Conservation (phyloP, 2,797 vertebrate genomes). For the Cossypha dichroa region DNA sequence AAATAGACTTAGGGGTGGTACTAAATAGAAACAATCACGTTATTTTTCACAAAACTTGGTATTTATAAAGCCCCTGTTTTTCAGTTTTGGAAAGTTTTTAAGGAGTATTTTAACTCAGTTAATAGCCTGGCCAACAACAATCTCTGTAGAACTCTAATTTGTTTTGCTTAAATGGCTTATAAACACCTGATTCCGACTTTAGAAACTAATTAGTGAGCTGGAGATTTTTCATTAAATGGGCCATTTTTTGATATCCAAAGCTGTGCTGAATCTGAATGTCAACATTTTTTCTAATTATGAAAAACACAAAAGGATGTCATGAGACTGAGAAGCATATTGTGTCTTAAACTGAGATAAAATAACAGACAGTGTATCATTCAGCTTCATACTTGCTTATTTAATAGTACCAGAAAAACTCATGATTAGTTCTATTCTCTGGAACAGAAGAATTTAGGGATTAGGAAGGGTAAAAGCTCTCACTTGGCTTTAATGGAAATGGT, state of each 20-base stretch:
- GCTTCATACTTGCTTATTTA: constrained; percentile 28
- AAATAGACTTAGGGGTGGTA: not conserved
- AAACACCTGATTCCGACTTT: constrained; percentile 35
- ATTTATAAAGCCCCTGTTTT: not conserved
- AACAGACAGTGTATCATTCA: constrained; percentile 14
- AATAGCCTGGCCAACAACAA: not conserved
- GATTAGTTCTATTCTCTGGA: constrained; percentile 5
- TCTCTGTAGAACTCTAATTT: constrained; percentile 23
- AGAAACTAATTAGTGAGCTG: constrained; percentile 49
- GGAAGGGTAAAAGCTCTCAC: constrained; percentile 2
- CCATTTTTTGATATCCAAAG: not conserved
- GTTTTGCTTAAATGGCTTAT: constrained; percentile 47
- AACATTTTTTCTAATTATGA: constrained; percentile 35
- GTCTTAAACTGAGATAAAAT: constrained; percentile 18
- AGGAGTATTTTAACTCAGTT: not conserved
- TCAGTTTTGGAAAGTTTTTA: not conserved
- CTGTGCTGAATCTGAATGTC: constrained; percentile 39
- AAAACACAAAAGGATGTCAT: constrained; percentile 33
- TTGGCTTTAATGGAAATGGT: not conserved
- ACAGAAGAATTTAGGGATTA: not conserved
- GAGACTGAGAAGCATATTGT: constrained; percentile 17
- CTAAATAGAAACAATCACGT: not conserved
- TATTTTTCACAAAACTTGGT: not conserved
- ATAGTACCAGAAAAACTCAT: not conserved
- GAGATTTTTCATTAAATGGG: not conserved